Conservation (phyloP, 2,888 invertebrate genomes). For the Luperina testacea region DNA sequence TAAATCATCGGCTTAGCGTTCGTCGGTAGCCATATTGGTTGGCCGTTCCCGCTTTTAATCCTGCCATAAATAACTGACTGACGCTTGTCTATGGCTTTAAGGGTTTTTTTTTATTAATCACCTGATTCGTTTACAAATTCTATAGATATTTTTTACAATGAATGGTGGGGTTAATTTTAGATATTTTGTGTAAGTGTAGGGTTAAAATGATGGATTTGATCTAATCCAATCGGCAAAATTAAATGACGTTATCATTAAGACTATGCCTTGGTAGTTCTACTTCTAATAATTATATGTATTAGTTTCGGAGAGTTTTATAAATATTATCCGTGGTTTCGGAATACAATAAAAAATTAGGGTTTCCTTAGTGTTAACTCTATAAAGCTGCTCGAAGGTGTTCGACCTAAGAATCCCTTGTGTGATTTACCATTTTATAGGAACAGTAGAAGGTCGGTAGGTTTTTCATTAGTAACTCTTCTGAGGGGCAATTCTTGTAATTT, state of each 20-base stretch:
- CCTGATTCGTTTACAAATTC: constrained; percentile 47
- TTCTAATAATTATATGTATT: not conserved
- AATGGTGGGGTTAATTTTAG: constrained; percentile 8
- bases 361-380: not conserved
- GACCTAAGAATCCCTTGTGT: too few relatives aligned
- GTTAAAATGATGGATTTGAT: not conserved
- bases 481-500: too few relatives aligned
- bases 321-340: not conserved
- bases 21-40: constrained; percentile 80
- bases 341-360: not conserved
- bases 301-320: not conserved
- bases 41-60: constrained; percentile 79
- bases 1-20: constrained; percentile 85
- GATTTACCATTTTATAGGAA: not conserved
- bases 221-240: not conserved
- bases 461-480: not conserved
- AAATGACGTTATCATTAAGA: not conserved
- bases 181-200: not conserved
- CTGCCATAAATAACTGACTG: constrained; percentile 83
- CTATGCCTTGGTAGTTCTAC: not conserved
- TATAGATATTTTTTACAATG: constrained; percentile 32
- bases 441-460: not conserved
- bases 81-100: constrained; percentile 79
- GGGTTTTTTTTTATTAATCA: constrained; percentile 58
- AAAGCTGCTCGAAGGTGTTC: not conserved